These are phyloP conservation scores for Drosophila longiperda DNA, from an alignment of 2,888 invertebrate genomes.

Conservation along the genomic window DNA sequence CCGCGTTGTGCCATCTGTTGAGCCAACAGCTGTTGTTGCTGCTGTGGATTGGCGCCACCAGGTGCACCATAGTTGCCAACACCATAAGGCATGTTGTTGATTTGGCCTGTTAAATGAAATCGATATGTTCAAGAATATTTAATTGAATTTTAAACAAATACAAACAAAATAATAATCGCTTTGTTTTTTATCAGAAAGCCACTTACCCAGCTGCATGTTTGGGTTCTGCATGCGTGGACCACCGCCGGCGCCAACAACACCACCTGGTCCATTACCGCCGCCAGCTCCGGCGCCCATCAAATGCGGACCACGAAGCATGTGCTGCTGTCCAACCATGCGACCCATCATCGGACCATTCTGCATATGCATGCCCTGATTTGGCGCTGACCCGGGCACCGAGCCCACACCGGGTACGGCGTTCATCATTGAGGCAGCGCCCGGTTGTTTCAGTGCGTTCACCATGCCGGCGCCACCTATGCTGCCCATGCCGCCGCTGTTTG, in stretches of 20 bases:
- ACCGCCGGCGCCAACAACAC: conserved; percentile 76
- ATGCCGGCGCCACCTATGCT: conserved; percentile 86
- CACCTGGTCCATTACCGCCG: conserved; percentile 71
- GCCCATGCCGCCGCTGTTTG: conserved; percentile 89
- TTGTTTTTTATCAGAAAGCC: not conserved
- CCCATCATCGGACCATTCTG: conserved; percentile 92
- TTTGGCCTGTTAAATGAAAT: conserved; percentile 77
- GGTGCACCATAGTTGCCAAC: conserved; percentile 82
- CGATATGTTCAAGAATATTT: not conserved
- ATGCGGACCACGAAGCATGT: conserved; percentile 84
- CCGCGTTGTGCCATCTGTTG: conserved; percentile 82
- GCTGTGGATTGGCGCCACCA: conserved; percentile 71
- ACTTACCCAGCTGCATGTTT: conserved; percentile 84
- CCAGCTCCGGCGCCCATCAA: conserved; percentile 83
- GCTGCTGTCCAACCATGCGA: conserved; percentile 83
- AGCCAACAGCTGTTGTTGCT: conserved; percentile 82
- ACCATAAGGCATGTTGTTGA: conserved; percentile 84
- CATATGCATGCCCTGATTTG: conserved; percentile 84
- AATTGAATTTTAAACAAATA: not conserved
- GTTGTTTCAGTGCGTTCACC: conserved; percentile 91
- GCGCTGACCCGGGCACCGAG: conserved; percentile 67
- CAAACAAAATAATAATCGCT: not conserved
- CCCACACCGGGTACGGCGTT: conserved; percentile 86
- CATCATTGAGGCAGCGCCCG: conserved; percentile 86
- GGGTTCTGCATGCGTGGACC: conserved; percentile 88